Evolutionary conservation across 2,797 vertebrate genomes (phyloP), one percentile per base, ranked within the genome.

Genomic region (Phataginus tetradactyla): DNA sequence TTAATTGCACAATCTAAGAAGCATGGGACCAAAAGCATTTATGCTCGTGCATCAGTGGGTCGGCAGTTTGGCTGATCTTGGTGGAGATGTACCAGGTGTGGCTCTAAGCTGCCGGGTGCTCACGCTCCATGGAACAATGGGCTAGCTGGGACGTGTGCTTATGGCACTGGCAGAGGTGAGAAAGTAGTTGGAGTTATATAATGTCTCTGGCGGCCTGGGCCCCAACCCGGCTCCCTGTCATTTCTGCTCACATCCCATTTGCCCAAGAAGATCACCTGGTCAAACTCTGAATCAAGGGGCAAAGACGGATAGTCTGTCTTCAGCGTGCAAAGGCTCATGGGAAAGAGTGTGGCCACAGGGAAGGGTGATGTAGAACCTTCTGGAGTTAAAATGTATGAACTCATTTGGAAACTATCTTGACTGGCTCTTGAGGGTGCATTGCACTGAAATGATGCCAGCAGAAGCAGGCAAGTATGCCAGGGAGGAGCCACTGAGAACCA

Each of bases 391-490:
- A 37, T 37, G 15, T n/a, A 23, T 18, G 53, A 37, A n/a, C 18
- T 51, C n/a, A n/a, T 18, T 91, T 42, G n/a, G 86, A 75, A 88
- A 63, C 23, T 53, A 21, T 91, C 49, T 84, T 34, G 64, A 25
- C 13, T 23, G 37, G 37, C 51, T 42, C 53, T 42, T 86, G 20
- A n/a, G 13, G 3, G 34, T 57, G 14, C 51, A 37, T 86, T 3
- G 11, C 53, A 15, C 34, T 55, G n/a, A 69, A 55, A 57, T 20
- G 34, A 57, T 32, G 83, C 42, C 20, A 64, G 32, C 32, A 34
- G 59, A 83, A 49, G 21, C 27, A 32, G 0, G 27, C 53, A 37
- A 17, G 51, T 15, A 34, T 64, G 4, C 3, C 3, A 20, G 25
- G 11, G n/a, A 53, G 15, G n/a, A 27, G 21, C 81, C 17, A 11